phyloP scores from a whole-genome alignment of 2,888 invertebrate genomes.

The Petrolisthes cinctipes region DNA sequence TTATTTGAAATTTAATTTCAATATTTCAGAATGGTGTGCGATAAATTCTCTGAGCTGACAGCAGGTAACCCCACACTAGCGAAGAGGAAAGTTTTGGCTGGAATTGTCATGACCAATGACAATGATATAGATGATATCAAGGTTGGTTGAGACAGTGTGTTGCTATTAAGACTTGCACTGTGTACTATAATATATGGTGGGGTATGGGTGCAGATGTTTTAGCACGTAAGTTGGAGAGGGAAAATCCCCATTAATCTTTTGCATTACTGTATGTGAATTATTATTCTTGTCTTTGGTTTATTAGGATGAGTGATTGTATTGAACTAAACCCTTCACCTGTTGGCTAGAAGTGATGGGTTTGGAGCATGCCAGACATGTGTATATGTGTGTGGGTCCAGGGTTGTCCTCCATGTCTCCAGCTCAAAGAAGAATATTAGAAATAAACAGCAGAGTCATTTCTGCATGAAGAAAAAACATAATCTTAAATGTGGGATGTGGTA shows the following conservation, averaged over 20 bases:
- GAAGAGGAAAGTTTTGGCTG: conserved; percentile 93
- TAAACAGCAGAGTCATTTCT: no score
- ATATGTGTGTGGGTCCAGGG: background rate
- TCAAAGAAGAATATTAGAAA: background rate
- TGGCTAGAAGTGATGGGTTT: background rate
- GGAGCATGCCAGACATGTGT: no score
- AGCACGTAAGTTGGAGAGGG: background rate
- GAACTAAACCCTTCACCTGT: background rate
- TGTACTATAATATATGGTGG: background rate
- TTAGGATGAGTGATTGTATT: background rate
- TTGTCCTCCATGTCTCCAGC: conserved; percentile 16
- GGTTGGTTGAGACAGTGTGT: conserved; percentile 33
- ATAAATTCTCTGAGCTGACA: conserved; percentile 83
- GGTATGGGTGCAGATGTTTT: background rate
- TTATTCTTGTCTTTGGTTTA: no score
- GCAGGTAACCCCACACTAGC: conserved; percentile 72
- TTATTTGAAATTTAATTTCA: background rate
- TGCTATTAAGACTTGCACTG: background rate
- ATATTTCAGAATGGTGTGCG: conserved; percentile 75
- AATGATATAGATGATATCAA: conserved; percentile 66
- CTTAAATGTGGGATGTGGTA: no score
- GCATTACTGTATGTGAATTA: no score
- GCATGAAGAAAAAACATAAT: no score
- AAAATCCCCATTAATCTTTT: no score
- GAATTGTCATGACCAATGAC: conserved; percentile 86